These are phyloP conservation scores for Stegastes partitus DNA, from an alignment of 2,113 vertebrate species.

Conservation along the genomic window DNA sequence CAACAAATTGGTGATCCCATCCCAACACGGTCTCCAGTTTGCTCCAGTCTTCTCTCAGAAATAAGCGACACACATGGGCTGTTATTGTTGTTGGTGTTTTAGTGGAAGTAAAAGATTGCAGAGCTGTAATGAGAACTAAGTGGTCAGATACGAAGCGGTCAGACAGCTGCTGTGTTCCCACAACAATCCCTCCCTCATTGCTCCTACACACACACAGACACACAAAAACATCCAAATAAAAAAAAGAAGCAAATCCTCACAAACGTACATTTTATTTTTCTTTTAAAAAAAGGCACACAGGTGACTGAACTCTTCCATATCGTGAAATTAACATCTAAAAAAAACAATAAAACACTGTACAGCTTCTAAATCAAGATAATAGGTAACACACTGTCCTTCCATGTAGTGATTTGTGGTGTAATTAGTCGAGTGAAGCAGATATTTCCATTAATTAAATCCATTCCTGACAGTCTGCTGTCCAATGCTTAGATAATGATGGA, in stretches of 20 bases:
- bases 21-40: too few relatives aligned
- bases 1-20: too few relatives aligned
- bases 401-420: slow-evolving; percentile 36
- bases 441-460: slow-evolving; percentile 35
- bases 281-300: slow-evolving; percentile 6
- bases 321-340: slow-evolving; percentile 11
- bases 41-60: too few relatives aligned
- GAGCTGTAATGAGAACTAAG: slow-evolving; percentile 47
- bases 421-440: slow-evolving; percentile 32
- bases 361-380: slow-evolving; percentile 34
- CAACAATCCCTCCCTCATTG: slow-evolving; percentile 76
- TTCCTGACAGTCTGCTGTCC: slow-evolving; percentile 28
- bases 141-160: slow-evolving; percentile 51
- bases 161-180: slow-evolving; percentile 76
- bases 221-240: background rate
- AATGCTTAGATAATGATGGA: slow-evolving; percentile 11
- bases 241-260: background rate
- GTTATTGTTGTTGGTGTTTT: background rate
- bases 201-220: slow-evolving; percentile 28
- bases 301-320: background rate
- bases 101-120: slow-evolving; percentile 16
- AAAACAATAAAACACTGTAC: background rate
- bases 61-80: background rate
- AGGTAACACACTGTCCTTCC: slow-evolving; percentile 35
- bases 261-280: slow-evolving; percentile 10